A percentile compares a stretch with the other conserved stretches of the same genome.
phyloP scores from a whole-genome alignment of 2,113 vertebrate species.

The Atherinomorus stipes region DNA sequence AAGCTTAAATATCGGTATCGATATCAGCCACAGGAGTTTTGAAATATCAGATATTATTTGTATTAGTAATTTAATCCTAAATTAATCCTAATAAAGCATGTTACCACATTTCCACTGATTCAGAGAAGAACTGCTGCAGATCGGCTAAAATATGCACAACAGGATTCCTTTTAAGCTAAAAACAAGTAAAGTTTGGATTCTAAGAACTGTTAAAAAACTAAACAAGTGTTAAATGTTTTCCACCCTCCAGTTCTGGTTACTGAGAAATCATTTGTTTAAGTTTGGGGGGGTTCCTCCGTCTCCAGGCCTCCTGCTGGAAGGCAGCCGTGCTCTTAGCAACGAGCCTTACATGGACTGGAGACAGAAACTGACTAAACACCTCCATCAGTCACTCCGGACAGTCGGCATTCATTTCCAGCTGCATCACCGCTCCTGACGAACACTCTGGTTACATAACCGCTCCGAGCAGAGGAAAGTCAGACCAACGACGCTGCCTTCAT shows the following conservation, averaged over 20 bases:
- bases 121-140: no score
- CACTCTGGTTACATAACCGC: constrained; percentile 43
- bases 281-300: constrained; percentile 25
- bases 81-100: no score
- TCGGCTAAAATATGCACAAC: no score
- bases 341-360: constrained; percentile 72
- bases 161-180: no score
- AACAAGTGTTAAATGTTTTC: background rate
- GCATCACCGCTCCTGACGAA: constrained; percentile 61
- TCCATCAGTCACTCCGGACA: constrained; percentile 60
- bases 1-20: no score
- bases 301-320: constrained; percentile 24
- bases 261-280: background rate
- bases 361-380: constrained; percentile 63
- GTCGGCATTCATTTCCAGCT: constrained; percentile 68
- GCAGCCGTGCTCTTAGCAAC: constrained; percentile 57
- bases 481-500: constrained; percentile 8
- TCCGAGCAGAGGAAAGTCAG: constrained; percentile 11
- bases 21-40: no score
- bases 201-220: background rate
- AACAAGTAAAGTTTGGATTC: background rate
- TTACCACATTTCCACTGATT: no score
- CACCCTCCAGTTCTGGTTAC: background rate
- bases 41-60: no score
- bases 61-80: no score